Evolutionary conservation across 2,888 invertebrate genomes (phyloP).

Genomic region (Drosophila neotestacea): DNA sequence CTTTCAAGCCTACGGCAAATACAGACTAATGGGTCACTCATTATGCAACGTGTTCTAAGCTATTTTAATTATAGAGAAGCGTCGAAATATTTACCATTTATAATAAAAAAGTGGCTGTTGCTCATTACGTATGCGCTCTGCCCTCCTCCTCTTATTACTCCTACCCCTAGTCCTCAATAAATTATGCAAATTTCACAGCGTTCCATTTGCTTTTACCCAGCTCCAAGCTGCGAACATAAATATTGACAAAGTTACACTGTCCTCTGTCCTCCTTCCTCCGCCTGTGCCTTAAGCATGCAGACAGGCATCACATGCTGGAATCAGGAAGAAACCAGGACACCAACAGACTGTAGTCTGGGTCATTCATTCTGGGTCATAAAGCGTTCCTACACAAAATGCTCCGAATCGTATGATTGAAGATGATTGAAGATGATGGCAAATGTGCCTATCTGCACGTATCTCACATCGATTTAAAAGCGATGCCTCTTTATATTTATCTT

Average conservation of each 20-base stretch:
- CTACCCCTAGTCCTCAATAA: slow-evolving; percentile 7
- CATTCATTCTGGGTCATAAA: slow-evolving; percentile 32
- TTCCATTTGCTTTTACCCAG: slow-evolving; percentile 36
- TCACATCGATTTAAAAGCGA: slow-evolving; percentile 21
- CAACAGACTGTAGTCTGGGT: slow-evolving; percentile 16
- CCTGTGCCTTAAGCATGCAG: background rate
- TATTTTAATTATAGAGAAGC: slow-evolving; percentile 58
- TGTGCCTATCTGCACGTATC: slow-evolving; percentile 15
- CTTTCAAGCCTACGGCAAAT: background rate
- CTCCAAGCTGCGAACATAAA: slow-evolving; percentile 43
- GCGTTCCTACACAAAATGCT: slow-evolving; percentile 10
- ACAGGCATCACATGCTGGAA: slow-evolving; percentile 23
- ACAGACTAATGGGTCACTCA: slow-evolving; percentile 44
- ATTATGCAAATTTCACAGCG: slow-evolving; percentile 66
- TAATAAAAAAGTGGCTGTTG: slow-evolving; percentile 23
- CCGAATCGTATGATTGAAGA: slow-evolving; percentile 52
- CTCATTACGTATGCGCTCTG: slow-evolving; percentile 48
- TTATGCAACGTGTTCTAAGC: slow-evolving; percentile 44
- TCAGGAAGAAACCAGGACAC: background rate
- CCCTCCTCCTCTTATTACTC: too few relatives aligned
- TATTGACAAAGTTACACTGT: slow-evolving; percentile 59
- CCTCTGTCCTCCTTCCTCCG: background rate
- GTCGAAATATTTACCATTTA: slow-evolving; percentile 42
- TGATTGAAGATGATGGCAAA: slow-evolving; percentile 61
- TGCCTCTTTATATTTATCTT: slow-evolving; percentile 26